phyloP scores from a whole-genome alignment of 2,888 invertebrate species.

The Disparrhopalites patrizii region DNA sequence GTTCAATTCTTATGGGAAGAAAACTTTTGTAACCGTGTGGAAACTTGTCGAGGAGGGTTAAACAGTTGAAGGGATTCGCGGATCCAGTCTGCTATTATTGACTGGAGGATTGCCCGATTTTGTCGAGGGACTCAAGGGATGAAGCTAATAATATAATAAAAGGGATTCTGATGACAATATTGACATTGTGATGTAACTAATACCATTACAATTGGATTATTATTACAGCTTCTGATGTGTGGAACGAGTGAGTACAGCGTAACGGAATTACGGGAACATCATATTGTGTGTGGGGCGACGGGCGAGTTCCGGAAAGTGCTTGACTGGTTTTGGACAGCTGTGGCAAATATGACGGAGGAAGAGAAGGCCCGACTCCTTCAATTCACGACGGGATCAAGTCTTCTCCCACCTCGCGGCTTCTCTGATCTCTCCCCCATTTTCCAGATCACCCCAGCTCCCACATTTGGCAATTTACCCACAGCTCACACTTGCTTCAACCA shows the following conservation, averaged over 20 bases:
- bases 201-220: slow-evolving; percentile 42
- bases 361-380: slow-evolving; percentile 89
- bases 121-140: not conserved
- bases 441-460: slow-evolving; percentile 85
- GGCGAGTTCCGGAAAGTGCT: slow-evolving; percentile 78
- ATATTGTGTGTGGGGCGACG: slow-evolving; percentile 69
- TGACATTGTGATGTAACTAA: not conserved
- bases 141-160: not conserved
- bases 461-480: slow-evolving; percentile 84
- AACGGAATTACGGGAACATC: slow-evolving; percentile 82
- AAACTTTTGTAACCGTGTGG: too few species aligned
- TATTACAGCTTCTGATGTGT: slow-evolving; percentile 74
- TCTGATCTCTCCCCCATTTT: slow-evolving; percentile 83
- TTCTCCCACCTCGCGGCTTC: slow-evolving; percentile 87
- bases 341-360: slow-evolving; percentile 81
- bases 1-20: too few species aligned
- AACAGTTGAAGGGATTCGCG: too few species aligned
- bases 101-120: too few species aligned
- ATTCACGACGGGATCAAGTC: slow-evolving; percentile 77
- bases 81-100: too few species aligned
- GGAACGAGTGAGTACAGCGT: slow-evolving; percentile 90
- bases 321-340: slow-evolving; percentile 87
- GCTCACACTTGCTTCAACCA: slow-evolving; percentile 97
- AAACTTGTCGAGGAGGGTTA: too few species aligned
- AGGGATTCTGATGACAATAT: slow-evolving; percentile 11